Conservation (phyloP, 2,797 vertebrate species). For the Eleutherodactylus coqui region DNA sequence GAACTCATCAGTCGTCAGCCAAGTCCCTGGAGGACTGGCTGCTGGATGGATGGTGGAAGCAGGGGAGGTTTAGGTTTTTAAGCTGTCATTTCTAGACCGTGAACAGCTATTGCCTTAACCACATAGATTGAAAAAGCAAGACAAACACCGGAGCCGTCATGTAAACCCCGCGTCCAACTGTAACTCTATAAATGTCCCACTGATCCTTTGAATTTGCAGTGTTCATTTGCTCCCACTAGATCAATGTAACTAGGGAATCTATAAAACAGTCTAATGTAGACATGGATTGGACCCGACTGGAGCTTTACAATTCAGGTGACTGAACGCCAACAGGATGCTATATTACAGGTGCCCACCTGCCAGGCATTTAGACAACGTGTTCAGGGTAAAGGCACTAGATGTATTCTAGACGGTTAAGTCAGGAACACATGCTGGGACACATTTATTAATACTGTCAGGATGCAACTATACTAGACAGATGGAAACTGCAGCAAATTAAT, state of each 20-base stretch:
- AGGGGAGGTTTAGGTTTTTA: not conserved
- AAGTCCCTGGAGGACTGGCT: not conserved
- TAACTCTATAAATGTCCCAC: not conserved
- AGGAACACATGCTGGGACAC: not conserved
- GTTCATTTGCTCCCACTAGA: not conserved
- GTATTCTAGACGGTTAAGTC: no score
- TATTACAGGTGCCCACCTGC: not conserved
- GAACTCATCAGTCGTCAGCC: constrained; percentile 20
- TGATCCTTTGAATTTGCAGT: not conserved
- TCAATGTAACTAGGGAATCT: not conserved
- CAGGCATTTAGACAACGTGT: no score
- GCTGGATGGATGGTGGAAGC: not conserved
- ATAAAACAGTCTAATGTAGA: not conserved
- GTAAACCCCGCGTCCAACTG: not conserved
- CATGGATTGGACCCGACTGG: not conserved
- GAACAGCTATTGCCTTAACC: not conserved
- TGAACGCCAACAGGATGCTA: not conserved
- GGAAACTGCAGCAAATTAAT: no score
- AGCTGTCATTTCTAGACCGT: not conserved
- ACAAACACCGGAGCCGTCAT: not conserved
- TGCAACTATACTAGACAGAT: no score
- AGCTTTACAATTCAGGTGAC: not conserved
- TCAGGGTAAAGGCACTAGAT: no score
- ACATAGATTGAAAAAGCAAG: not conserved
- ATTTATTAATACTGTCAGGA: no score